phyloP scores from a whole-genome alignment of 2,888 invertebrate genomes.

The Teleiodes luculella region DNA sequence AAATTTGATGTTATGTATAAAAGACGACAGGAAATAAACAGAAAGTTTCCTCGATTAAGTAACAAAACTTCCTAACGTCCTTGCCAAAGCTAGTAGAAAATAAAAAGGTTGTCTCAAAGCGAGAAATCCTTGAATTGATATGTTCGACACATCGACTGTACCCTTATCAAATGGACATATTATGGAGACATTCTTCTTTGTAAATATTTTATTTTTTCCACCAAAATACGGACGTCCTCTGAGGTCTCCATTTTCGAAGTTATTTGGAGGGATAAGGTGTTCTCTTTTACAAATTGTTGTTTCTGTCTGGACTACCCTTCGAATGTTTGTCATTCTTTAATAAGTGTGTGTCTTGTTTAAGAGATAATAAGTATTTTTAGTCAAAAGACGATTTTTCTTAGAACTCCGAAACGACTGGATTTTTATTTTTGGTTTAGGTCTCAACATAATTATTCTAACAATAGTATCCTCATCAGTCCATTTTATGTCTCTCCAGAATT shows the following conservation, averaged over 20 bases:
- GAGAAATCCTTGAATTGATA: conserved; percentile 35
- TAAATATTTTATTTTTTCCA: conserved; percentile 22
- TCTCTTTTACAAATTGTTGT: conserved; percentile 8
- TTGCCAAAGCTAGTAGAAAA: conserved; percentile 2
- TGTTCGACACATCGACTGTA: conserved; percentile 45
- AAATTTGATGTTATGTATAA: no score
- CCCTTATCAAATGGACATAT: conserved; percentile 61
- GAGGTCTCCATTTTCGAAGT: conserved; percentile 6
- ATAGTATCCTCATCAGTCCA: no score
- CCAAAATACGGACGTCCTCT: conserved; percentile 13
- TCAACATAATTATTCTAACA: no score
- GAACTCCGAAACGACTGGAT: no score
- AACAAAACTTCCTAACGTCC: neutral
- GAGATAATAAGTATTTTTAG: no score
- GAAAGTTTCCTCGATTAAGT: neutral
- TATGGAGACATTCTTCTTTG: conserved; percentile 46
- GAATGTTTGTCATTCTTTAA: conserved; percentile 2
- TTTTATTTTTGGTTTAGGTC: no score
- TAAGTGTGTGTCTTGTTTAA: no score
- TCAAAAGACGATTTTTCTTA: no score
- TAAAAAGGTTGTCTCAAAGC: conserved; percentile 23
- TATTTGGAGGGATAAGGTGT: conserved; percentile 1
- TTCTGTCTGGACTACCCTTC: neutral
- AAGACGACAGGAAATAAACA: neutral
- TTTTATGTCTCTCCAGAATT: no score